Evolutionary conservation across 2,113 vertebrate species (phyloP).

Genomic region (Entomyzon cyanotis): DNA sequence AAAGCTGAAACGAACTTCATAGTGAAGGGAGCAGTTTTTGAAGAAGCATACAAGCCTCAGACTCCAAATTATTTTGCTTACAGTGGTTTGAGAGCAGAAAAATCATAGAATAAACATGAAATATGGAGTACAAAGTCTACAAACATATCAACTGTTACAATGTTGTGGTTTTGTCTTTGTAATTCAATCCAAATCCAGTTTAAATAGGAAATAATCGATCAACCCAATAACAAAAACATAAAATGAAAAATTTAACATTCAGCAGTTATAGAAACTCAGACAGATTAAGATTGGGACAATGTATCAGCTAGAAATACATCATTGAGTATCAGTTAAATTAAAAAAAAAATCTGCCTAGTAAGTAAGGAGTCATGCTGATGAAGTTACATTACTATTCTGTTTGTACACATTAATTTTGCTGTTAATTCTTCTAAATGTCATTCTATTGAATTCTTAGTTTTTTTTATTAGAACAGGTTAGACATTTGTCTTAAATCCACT

Average conservation of each 20-base stretch:
- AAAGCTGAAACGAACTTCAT: background rate
- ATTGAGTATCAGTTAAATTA: background rate
- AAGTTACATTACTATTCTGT: constrained; percentile 49
- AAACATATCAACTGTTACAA: constrained; percentile 74
- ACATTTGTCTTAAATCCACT: background rate
- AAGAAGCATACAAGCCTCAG: background rate
- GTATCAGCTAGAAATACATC: constrained; percentile 48
- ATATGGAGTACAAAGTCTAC: constrained; percentile 69
- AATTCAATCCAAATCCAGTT: constrained; percentile 46
- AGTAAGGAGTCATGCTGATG: constrained; percentile 3
- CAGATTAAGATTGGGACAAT: constrained; percentile 56
- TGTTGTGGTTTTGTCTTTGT: constrained; percentile 40
- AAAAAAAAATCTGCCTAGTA: constrained; percentile 10
- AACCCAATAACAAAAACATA: constrained; percentile 53
- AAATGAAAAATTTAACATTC: constrained; percentile 55
- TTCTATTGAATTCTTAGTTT: background rate
- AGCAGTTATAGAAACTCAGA: constrained; percentile 54
- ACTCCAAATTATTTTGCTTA: constrained; percentile 74
- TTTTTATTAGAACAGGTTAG: background rate
- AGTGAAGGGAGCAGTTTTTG: background rate
- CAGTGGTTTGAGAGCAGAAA: constrained; percentile 79
- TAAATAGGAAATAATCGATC: constrained; percentile 38
- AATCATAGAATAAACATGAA: constrained; percentile 62
- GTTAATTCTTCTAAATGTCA: background rate
- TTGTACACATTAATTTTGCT: constrained; percentile 35